Evolutionary conservation across 64 coral and sea anemone genomes (phyloP).

Genomic region (Actinia equina): DNA sequence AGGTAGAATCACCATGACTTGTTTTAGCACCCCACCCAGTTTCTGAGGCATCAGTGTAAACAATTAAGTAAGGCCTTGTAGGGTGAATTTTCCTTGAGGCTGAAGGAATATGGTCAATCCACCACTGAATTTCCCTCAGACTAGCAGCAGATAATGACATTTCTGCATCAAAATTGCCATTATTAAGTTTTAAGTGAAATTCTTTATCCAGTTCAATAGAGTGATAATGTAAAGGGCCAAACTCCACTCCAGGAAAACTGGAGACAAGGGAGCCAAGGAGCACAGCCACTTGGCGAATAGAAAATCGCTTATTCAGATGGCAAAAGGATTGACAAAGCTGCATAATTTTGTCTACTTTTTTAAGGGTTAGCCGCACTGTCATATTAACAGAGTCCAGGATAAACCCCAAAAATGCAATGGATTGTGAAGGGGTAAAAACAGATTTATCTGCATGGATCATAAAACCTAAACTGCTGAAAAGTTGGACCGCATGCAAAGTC

Average conservation of each 20-base stretch:
- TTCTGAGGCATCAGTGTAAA: constrained; percentile 52
- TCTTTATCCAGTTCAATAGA: not conserved
- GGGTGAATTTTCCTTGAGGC: constrained; percentile 26
- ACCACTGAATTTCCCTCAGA: constrained; percentile 39
- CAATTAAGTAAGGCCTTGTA: not conserved
- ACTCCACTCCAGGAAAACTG: constrained; percentile 40
- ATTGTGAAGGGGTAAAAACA: not conserved
- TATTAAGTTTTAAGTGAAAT: constrained; percentile 5
- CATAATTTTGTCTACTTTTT: constrained; percentile 16
- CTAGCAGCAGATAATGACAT: constrained; percentile 4
- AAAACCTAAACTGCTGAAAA: not conserved
- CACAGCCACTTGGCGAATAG: not conserved
- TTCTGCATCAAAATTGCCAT: constrained; percentile 30
- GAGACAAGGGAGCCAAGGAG: constrained; percentile 7
- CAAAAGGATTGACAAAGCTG: constrained; percentile 23
- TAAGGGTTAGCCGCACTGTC: not conserved
- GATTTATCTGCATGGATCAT: not conserved
- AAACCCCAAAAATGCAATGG: constrained; percentile 2
- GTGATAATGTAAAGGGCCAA: constrained; percentile 22
- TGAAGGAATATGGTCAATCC: constrained; percentile 10
- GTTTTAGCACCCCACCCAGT: constrained; percentile 50
- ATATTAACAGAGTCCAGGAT: not conserved
- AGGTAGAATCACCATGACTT: not conserved
- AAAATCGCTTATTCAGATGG: constrained; percentile 1
- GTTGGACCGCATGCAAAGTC: not conserved